A percentile compares a stretch with the other conserved stretches of the same genome.
Evolutionary conservation across 2,888 invertebrate genomes (phyloP).

Genomic region (Coleophora deauratella): DNA sequence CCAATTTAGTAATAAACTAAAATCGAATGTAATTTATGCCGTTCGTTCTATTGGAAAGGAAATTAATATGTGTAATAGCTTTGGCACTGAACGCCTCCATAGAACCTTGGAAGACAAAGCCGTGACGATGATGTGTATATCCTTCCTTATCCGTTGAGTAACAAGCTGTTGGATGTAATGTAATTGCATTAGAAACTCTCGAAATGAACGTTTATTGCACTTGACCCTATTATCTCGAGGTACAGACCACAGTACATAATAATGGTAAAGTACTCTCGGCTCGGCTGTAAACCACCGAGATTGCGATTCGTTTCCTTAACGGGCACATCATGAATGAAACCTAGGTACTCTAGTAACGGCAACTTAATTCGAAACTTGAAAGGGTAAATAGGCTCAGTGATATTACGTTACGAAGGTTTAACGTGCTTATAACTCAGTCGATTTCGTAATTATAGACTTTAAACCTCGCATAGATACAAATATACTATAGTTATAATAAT

Average conservation of each 20-base stretch:
- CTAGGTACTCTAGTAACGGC: too few relatives aligned
- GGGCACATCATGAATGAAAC: too few relatives aligned
- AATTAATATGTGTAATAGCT: conserved; percentile 61
- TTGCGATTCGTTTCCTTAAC: too few relatives aligned
- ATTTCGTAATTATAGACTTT: background rate
- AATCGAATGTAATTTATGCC: conserved; percentile 32
- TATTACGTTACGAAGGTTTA: too few relatives aligned
- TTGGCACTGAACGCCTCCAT: conserved; percentile 27
- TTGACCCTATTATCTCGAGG: conserved; percentile 40
- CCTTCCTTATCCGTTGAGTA: conserved; percentile 37
- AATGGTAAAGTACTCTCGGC: background rate
- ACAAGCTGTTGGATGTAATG: conserved; percentile 54
- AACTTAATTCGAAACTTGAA: too few relatives aligned
- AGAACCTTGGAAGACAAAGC: conserved; percentile 38
- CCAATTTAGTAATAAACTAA: conserved; percentile 6
- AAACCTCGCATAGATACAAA: too few relatives aligned
- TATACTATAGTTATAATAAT: too few relatives aligned
- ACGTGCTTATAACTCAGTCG: background rate
- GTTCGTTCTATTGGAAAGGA: conserved; percentile 60
- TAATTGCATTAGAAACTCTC: conserved; percentile 52
- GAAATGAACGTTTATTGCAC: conserved; percentile 40
- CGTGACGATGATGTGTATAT: conserved; percentile 51
- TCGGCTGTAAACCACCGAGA: too few relatives aligned
- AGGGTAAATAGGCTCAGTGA: too few relatives aligned
- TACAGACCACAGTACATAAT: conserved; percentile 31